A percentile compares a stretch with the other conserved stretches of the same genome.
phyloP scores from a whole-genome alignment of 1,140 invertebrate species.

The Prorops nasuta region DNA sequence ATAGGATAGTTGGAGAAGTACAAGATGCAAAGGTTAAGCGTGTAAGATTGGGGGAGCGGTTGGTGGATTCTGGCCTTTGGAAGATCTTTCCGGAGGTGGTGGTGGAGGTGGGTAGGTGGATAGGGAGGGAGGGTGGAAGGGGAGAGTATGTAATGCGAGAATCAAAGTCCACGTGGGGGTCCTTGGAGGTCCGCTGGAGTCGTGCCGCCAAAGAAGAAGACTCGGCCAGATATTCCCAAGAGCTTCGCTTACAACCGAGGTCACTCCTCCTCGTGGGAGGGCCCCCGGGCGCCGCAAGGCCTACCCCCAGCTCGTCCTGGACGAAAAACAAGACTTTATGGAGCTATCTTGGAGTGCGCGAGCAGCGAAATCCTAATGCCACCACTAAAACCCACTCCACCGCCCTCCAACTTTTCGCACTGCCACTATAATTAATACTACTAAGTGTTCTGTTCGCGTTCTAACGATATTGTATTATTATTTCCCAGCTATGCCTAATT shows the following conservation, averaged over 20 bases:
- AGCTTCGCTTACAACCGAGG: constrained; percentile 21
- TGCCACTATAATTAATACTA: no score
- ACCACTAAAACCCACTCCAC: no score
- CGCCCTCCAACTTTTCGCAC: no score
- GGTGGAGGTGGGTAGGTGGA: no score
- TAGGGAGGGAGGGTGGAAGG: constrained; percentile 17
- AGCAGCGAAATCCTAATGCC: no score
- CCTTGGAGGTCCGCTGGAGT: constrained; percentile 2
- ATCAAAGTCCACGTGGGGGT: constrained; percentile 4
- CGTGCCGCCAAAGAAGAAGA: constrained; percentile 12
- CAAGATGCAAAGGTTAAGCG: no score
- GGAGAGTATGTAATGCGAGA: constrained; percentile 16
- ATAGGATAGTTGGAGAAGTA: no score
- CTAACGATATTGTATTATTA: no score
- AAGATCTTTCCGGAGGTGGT: constrained; percentile 43
- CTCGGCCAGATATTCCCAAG: not conserved
- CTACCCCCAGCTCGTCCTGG: constrained; percentile 30
- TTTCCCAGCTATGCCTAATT: no score
- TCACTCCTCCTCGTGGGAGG: constrained; percentile 56
- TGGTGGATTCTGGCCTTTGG: constrained; percentile 46
- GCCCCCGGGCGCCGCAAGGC: constrained; percentile 51
- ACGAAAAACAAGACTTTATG: constrained; percentile 46
- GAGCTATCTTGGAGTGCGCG: constrained; percentile 29
- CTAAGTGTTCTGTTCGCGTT: no score
- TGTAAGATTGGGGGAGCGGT: no score